Percentiles rank a stretch among this genome's conserved stretches.
These are phyloP conservation scores for Pachycephala philippinensis DNA, from an alignment of 2,113 vertebrate genomes.

Conservation along the genomic window DNA sequence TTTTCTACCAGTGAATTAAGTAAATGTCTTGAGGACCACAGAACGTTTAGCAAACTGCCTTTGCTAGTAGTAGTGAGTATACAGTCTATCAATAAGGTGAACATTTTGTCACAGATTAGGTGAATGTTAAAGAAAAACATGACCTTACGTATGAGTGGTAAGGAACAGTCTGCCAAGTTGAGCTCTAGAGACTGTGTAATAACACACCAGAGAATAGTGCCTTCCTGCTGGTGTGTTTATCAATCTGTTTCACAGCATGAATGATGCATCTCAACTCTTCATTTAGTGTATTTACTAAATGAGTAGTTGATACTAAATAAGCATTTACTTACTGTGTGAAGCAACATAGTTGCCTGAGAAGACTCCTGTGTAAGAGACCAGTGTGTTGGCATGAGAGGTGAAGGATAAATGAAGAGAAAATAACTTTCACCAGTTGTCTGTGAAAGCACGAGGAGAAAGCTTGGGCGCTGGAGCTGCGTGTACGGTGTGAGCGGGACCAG, in stretches of 20 bases:
- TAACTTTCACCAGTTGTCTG: neutral
- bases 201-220: neutral
- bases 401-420: neutral
- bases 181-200: neutral
- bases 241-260: neutral
- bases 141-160: neutral
- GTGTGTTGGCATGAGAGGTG: neutral
- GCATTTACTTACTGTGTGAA: neutral
- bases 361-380: neutral
- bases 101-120: neutral
- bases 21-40: neutral
- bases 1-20: neutral
- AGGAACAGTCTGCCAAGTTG: neutral
- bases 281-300: neutral
- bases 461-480: accelerated
- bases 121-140: neutral
- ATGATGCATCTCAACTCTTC: neutral
- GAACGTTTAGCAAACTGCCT: neutral
- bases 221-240: neutral
- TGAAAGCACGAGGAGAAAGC: neutral
- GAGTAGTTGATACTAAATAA: neutral
- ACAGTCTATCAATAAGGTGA: neutral
- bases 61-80: neutral
- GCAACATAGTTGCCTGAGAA: neutral
- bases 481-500: neutral